These are phyloP conservation scores for Cepaea nemoralis DNA, from an alignment of 1,140 invertebrate species.

Conservation along the genomic window DNA sequence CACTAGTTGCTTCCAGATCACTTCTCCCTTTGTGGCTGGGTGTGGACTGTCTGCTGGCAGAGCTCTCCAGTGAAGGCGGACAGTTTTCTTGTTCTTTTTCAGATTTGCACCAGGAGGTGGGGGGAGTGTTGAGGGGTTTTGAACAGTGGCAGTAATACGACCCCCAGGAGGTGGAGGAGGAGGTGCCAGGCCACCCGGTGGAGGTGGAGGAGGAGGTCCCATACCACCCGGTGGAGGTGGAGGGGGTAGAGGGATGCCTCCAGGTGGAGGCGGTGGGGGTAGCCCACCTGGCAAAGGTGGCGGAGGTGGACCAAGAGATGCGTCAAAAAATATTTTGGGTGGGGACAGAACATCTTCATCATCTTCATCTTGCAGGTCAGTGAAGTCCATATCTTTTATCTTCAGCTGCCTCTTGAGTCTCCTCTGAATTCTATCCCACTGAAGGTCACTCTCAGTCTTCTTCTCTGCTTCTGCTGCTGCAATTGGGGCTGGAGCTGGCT, in stretches of 20 bases:
- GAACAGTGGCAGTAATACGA: slow-evolving; percentile 71
- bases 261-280: neutral
- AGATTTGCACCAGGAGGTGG: slow-evolving; percentile 71
- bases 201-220: slow-evolving; percentile 67
- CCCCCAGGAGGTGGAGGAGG: slow-evolving; percentile 68
- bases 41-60: slow-evolving; percentile 76
- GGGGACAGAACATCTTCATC: slow-evolving; percentile 71
- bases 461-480: slow-evolving; percentile 76
- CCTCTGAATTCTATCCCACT: slow-evolving; percentile 92
- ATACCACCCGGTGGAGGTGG: slow-evolving; percentile 69
- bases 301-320: slow-evolving; percentile 65
- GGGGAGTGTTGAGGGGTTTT: slow-evolving; percentile 64
- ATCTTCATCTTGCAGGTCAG: slow-evolving; percentile 82
- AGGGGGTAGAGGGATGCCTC: slow-evolving; percentile 71
- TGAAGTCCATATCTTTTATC: slow-evolving; percentile 96
- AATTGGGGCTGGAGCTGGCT: slow-evolving; percentile 73
- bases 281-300: slow-evolving; percentile 60
- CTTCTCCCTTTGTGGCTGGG: slow-evolving; percentile 77
- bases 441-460: slow-evolving; percentile 92
- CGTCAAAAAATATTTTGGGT: slow-evolving; percentile 46
- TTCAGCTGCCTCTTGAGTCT: slow-evolving; percentile 85
- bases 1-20: slow-evolving; percentile 96
- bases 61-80: slow-evolving; percentile 99
- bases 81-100: slow-evolving; percentile 96
- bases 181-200: slow-evolving; percentile 60